Conservation (phyloP, 23 tunicate species). For the Pegea sp. region DNA sequence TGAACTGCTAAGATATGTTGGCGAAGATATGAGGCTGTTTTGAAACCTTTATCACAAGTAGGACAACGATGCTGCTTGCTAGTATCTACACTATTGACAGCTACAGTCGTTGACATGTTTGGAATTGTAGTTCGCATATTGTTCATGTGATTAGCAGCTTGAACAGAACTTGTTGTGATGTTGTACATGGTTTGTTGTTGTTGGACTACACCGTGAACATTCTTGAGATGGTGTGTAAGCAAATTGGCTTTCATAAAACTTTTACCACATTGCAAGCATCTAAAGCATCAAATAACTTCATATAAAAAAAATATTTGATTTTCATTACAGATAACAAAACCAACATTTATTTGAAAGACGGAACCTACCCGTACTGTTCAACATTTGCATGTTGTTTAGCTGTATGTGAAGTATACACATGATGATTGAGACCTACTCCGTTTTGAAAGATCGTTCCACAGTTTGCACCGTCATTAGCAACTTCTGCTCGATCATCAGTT, state of each 20-base stretch:
- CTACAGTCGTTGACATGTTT: not conserved
- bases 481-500: conserved; percentile 12
- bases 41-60: conserved; percentile 46
- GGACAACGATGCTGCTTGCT: conserved; percentile 10
- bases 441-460: conserved; percentile 26
- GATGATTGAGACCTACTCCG: conserved; percentile 58
- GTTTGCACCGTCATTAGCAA: too few species aligned
- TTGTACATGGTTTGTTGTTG: not conserved
- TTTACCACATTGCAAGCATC: conserved; percentile 55
- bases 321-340: too few species aligned
- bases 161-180: not conserved
- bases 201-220: conserved; percentile 38
- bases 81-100: not conserved
- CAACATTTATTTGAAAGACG: too few species aligned
- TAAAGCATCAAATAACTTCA: too few species aligned
- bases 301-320: too few species aligned
- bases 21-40: conserved; percentile 20
- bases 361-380: too few species aligned
- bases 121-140: not conserved
- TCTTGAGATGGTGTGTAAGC: conserved; percentile 27
- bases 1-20: conserved; percentile 57
- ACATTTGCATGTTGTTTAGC: too few species aligned
- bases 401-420: conserved; percentile 57
- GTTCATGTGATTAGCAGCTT: not conserved
- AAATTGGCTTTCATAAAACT: conserved; percentile 42